phyloP scores from a whole-genome alignment of 30 jellyfish, hydroid and myxozoan genomes.

The Cassiopea xamachana region DNA sequence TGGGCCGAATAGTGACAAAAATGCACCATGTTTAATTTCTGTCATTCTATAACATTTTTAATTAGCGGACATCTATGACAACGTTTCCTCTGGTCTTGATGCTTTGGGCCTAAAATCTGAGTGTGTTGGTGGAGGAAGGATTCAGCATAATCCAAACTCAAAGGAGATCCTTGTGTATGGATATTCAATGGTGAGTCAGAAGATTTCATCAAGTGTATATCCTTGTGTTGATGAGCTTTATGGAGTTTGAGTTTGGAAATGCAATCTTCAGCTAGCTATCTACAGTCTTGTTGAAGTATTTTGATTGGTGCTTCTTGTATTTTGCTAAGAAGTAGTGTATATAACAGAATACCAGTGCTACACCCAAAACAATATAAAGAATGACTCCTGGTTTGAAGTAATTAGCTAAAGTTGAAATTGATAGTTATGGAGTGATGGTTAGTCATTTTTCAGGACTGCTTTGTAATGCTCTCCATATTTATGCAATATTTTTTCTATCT shows the following conservation, averaged over 20 bases:
- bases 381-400: no score
- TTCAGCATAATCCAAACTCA: constrained; percentile 71
- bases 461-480: background rate
- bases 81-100: constrained; percentile 58
- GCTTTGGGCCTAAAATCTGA: constrained; percentile 76
- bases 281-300: no score
- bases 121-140: constrained; percentile 99
- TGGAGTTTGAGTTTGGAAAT: no score
- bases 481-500: background rate
- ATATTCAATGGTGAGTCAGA: constrained; percentile 88
- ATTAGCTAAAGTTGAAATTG: background rate
- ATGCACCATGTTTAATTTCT: no score
- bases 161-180: constrained; percentile 91
- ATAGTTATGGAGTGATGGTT: background rate
- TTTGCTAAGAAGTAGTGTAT: no score
- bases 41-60: background rate
- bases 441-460: background rate
- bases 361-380: no score
- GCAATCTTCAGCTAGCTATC: no score
- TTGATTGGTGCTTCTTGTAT: no score
- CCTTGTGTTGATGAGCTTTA: no score
- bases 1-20: no score
- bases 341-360: no score
- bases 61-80: constrained; percentile 90
- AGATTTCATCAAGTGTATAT: no score